phyloP scores from a whole-genome alignment of 1,140 invertebrate species.

The Ooceraea biroi region DNA sequence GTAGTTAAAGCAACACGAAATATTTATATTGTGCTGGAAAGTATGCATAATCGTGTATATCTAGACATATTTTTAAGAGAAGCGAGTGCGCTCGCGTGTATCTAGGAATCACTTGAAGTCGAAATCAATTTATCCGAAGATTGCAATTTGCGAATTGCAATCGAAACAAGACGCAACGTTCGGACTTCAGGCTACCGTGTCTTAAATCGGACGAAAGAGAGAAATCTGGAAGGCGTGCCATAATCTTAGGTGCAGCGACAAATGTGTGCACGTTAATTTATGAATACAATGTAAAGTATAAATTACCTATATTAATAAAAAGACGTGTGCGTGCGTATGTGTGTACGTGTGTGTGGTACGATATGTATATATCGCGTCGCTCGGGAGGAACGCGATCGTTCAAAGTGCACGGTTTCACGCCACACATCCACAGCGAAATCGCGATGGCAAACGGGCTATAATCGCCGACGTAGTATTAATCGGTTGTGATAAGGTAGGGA shows the following conservation, averaged over 20 bases:
- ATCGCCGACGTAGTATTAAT: slow-evolving; percentile 73
- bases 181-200: not conserved
- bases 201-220: not conserved
- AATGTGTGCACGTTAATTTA: slow-evolving; percentile 27
- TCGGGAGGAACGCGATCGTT: not conserved
- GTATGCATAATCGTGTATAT: slow-evolving; percentile 34
- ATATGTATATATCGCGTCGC: too few relatives aligned
- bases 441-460: slow-evolving; percentile 52
- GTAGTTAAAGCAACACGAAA: slow-evolving; percentile 24
- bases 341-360: slow-evolving; percentile 24
- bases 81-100: not conserved
- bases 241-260: not conserved
- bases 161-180: not conserved
- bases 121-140: not conserved
- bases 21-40: slow-evolving; percentile 34
- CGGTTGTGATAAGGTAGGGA: slow-evolving; percentile 73
- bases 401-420: slow-evolving; percentile 11
- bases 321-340: slow-evolving; percentile 17
- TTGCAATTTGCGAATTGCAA: slow-evolving; percentile 6
- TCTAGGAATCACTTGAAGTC: slow-evolving; percentile 7
- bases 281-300: slow-evolving; percentile 26
- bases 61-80: slow-evolving; percentile 46
- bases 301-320: not conserved
- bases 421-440: slow-evolving; percentile 24
- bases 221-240: not conserved